Percentiles rank a stretch among this genome's conserved stretches.
phyloP scores from a whole-genome alignment of 2,797 vertebrate genomes.

The Alauda arvensis region DNA sequence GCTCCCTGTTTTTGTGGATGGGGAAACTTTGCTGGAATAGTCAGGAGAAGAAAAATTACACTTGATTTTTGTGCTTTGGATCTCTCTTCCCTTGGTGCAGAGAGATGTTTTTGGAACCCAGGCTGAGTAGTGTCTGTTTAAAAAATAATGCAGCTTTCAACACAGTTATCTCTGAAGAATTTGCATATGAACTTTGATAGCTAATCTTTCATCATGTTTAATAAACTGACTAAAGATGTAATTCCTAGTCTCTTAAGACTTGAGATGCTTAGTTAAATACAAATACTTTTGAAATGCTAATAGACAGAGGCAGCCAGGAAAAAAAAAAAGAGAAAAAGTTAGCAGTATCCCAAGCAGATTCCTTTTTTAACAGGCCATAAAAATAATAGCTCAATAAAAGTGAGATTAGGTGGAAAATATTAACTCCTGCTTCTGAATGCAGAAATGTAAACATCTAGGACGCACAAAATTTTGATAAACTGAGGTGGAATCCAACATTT shows the following conservation, averaged over 20 bases:
- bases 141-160: constrained; percentile 63
- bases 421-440: constrained; percentile 66
- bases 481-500: constrained; percentile 89
- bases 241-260: constrained; percentile 71
- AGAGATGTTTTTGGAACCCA: constrained; percentile 43
- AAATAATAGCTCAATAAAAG: constrained; percentile 66
- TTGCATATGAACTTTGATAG: constrained; percentile 68
- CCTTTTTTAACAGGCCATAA: constrained; percentile 58
- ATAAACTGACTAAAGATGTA: constrained; percentile 72
- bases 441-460: constrained; percentile 76
- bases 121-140: constrained; percentile 11
- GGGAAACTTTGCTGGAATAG: constrained; percentile 18
- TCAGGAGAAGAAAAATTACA: constrained; percentile 16
- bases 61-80: constrained; percentile 40
- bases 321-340: constrained; percentile 53
- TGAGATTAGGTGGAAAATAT: constrained; percentile 69
- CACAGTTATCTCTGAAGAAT: constrained; percentile 59
- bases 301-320: constrained; percentile 53
- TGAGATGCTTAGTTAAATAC: constrained; percentile 67
- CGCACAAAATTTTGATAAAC: constrained; percentile 81
- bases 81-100: background rate
- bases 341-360: constrained; percentile 53
- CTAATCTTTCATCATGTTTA: constrained; percentile 73
- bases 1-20: background rate
- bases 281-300: constrained; percentile 71